Evolutionary conservation across 2,113 vertebrate genomes (phyloP).

Genomic region (Phyllostomus hastatus): DNA sequence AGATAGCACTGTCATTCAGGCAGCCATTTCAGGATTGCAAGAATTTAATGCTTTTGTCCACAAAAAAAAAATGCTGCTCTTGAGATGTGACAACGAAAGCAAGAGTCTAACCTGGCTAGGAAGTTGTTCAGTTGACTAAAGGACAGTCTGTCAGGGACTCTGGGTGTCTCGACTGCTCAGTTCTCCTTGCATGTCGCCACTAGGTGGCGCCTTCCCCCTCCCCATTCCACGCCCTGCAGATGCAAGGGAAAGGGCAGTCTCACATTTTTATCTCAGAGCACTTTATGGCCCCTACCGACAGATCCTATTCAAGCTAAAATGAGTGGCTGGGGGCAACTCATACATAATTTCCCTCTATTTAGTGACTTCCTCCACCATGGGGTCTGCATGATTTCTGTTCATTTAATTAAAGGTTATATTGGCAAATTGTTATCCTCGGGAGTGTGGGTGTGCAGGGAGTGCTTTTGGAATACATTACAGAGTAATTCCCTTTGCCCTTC

Average conservation of each 20-base stretch:
- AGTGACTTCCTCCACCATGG: conserved; percentile 61
- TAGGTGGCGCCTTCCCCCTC: not conserved
- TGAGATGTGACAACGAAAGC: conserved; percentile 5
- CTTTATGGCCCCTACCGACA: conserved; percentile 55
- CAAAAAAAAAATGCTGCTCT: not conserved
- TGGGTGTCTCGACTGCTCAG: not conserved
- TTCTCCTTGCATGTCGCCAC: not conserved
- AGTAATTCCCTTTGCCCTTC: conserved; percentile 66
- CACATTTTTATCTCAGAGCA: conserved; percentile 10
- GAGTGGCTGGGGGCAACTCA: conserved; percentile 67
- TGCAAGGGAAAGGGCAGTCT: not conserved
- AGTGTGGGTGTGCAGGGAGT: conserved; percentile 49
- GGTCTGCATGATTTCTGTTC: conserved; percentile 69
- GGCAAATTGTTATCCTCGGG: conserved; percentile 65
- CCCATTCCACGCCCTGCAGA: not conserved
- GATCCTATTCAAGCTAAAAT: conserved; percentile 62
- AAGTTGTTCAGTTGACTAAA: not conserved
- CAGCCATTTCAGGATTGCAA: not conserved
- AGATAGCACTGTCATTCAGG: not conserved
- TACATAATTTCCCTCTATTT: conserved; percentile 70
- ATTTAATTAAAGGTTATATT: conserved; percentile 66
- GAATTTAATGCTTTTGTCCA: not conserved
- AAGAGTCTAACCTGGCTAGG: not conserved
- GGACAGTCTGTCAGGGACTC: not conserved
- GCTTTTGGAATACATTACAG: conserved; percentile 58